Conservation (phyloP, 2,888 invertebrate species). For the Ichneumon xanthorius region DNA sequence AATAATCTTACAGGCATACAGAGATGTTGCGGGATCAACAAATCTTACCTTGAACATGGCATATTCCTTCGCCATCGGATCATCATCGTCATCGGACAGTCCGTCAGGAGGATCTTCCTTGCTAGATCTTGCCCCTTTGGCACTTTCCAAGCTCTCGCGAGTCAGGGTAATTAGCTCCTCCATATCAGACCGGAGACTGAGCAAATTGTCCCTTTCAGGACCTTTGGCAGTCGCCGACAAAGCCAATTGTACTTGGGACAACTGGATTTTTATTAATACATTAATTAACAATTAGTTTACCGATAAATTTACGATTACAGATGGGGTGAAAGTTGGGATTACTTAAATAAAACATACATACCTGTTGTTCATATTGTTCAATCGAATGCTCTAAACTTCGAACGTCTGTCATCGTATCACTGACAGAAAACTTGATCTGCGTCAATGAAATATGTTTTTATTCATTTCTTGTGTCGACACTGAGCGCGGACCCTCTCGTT, state of each 20-base stretch:
- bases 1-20: not conserved
- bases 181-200: slow-evolving; percentile 88
- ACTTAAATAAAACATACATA: slow-evolving; percentile 62
- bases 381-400: slow-evolving; percentile 76
- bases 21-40: not conserved
- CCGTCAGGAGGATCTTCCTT: slow-evolving; percentile 69
- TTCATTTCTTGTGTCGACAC: not conserved
- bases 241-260: slow-evolving; percentile 88
- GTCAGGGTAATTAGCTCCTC: slow-evolving; percentile 90
- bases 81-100: slow-evolving; percentile 72
- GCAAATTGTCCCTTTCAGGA: slow-evolving; percentile 87
- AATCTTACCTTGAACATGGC: slow-evolving; percentile 88
- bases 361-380: slow-evolving; percentile 80
- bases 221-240: slow-evolving; percentile 85
- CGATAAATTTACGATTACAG: slow-evolving; percentile 2
- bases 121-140: slow-evolving; percentile 68
- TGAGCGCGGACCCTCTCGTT: not conserved
- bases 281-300: slow-evolving; percentile 13
- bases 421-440: not conserved
- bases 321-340: not conserved
- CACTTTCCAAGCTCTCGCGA: slow-evolving; percentile 86
- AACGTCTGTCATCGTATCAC: slow-evolving; percentile 74
- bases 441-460: slow-evolving; percentile 6
- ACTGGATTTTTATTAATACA: slow-evolving; percentile 83
- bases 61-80: slow-evolving; percentile 87